Evolutionary conservation across 1,140 invertebrate species (phyloP), one percentile per base, ranked within the genome.

Genomic region (Eurosta solidaginis): DNA sequence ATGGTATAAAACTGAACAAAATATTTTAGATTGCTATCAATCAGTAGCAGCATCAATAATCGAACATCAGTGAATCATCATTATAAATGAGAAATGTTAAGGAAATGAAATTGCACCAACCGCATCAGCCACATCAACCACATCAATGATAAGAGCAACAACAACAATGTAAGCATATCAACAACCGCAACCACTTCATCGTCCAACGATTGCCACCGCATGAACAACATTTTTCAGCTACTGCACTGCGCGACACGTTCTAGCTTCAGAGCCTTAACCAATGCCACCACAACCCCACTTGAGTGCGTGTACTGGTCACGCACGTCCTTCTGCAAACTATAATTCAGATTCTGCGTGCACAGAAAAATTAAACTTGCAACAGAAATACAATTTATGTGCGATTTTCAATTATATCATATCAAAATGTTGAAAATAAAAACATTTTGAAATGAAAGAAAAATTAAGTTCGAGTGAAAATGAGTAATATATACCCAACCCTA

Each of bases 321-420:
- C 59, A 68, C 59, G 33, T 20, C 12, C 59, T 6, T 20, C n/a
- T n/a, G n/a, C 59, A 68, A 68, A 14, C n/a, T n/a, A 22, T 54
- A 25, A 63, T 20, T 25, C 33, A 17, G 6, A 40, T 33, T 17
- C 14, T 17, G 54, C n/a, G n/a, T n/a, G 3, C n/a, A 29, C 29
- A 40, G 42, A 44, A 36, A 74, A 45, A 74, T 74, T 74, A 44
- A 74, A 74, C 45, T 74, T 29, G 73, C 73, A 74, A 74, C 73
- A 40, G 73, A 74, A 74, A 74, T 74, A 33, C 73, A 47, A 74
- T 74, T 74, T 74, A 74, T 74, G 73, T 74, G 73, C 73, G 73
- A 74, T 47, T 74, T 74, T 74, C 73, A 74, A 74, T 74, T 74
- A 74, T 74, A 45, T 45, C 33, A 68, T 68, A 40, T 33, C 33